phyloP scores from a whole-genome alignment of 2,888 invertebrate species.

The Hesperia comma region DNA sequence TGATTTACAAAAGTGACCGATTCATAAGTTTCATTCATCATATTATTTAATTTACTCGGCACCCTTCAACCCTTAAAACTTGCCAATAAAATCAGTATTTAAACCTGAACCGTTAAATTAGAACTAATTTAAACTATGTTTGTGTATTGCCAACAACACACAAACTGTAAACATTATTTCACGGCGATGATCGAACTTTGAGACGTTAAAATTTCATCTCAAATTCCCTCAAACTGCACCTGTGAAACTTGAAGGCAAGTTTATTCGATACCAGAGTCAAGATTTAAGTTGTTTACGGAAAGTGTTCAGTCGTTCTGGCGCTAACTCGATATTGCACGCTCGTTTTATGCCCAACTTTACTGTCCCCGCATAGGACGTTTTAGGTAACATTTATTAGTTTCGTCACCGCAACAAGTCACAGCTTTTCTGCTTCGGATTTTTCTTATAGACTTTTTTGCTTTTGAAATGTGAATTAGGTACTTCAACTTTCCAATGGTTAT shows the following conservation, averaged over 20 bases:
- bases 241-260: slow-evolving; percentile 37
- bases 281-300: slow-evolving; percentile 79
- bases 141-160: no score
- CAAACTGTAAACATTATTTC: slow-evolving; percentile 19
- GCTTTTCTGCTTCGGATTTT: slow-evolving; percentile 39
- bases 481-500: no score
- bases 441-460: background rate
- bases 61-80: no score
- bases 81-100: no score
- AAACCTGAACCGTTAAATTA: no score
- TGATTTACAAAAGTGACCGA: no score
- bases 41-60: no score
- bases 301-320: slow-evolving; percentile 71
- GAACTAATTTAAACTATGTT: background rate
- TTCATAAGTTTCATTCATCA: no score
- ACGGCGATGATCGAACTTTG: slow-evolving; percentile 16
- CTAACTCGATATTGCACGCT: slow-evolving; percentile 80
- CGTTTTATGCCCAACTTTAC: slow-evolving; percentile 75
- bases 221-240: slow-evolving; percentile 35
- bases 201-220: slow-evolving; percentile 26
- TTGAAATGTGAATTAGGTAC: no score
- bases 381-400: slow-evolving; percentile 71
- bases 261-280: slow-evolving; percentile 56
- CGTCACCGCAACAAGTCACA: slow-evolving; percentile 69
- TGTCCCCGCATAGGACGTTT: slow-evolving; percentile 53